A percentile compares a stretch with the other conserved stretches of the same genome.
Conservation (phyloP, 2,888 invertebrate genomes). For the Muscina levida region DNA sequence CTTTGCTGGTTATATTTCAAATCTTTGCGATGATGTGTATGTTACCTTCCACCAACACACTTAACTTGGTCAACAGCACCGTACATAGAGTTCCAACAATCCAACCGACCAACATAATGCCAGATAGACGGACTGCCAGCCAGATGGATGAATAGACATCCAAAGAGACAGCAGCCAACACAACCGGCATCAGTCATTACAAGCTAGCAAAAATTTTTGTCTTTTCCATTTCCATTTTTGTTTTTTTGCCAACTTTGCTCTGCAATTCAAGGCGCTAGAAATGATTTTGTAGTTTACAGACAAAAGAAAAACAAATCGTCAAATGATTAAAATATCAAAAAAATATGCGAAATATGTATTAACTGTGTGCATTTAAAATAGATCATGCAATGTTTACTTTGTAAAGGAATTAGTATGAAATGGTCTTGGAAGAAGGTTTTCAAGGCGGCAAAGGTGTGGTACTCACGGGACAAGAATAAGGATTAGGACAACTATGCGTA, state of each 20-base stretch:
- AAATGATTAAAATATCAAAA: no score
- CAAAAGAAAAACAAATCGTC: conserved; percentile 6
- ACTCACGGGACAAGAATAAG: no score
- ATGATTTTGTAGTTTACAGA: conserved; percentile 26
- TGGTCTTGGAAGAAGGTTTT: no score
- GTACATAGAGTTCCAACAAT: conserved; percentile 18
- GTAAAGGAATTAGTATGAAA: no score
- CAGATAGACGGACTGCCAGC: background rate
- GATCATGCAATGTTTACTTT: no score
- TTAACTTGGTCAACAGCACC: conserved; percentile 25
- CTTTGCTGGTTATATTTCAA: conserved; percentile 32
- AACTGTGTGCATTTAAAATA: no score
- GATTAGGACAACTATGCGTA: no score
- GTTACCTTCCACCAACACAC: conserved; percentile 15
- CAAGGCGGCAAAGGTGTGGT: no score
- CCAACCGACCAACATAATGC: conserved; percentile 31
- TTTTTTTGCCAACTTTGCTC: background rate
- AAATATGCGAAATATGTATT: no score
- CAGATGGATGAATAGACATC: no score
- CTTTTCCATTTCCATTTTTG: background rate
- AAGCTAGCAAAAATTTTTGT: conserved; percentile 19
- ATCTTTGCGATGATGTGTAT: conserved; percentile 44
- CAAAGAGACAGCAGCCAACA: conserved; percentile 19
- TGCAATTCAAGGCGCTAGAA: conserved; percentile 49
- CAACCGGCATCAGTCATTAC: conserved; percentile 40